Conservation (phyloP, 2,113 vertebrate genomes). For the Callithrix jacchus region DNA sequence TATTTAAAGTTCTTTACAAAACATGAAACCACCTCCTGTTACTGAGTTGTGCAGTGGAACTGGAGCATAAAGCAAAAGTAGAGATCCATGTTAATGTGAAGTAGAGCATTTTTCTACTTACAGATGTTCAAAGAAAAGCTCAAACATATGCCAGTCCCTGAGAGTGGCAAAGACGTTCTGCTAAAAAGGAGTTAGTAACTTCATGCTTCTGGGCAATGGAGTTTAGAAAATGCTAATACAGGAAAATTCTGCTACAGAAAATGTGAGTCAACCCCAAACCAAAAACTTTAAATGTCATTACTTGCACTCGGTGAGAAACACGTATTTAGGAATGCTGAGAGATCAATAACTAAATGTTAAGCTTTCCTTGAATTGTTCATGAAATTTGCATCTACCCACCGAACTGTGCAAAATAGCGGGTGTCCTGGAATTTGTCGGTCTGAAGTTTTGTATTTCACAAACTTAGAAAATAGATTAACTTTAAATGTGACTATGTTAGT, state of each 20-base stretch:
- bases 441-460: background rate
- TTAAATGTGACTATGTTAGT: too few relatives aligned
- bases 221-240: constrained; percentile 56
- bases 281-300: constrained; percentile 65
- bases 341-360: constrained; percentile 66
- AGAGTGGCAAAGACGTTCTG: background rate
- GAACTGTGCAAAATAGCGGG: background rate
- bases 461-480: background rate
- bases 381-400: background rate
- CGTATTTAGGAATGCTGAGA: constrained; percentile 35
- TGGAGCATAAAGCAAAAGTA: background rate
- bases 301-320: constrained; percentile 51
- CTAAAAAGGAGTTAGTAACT: background rate
- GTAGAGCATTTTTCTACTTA: constrained; percentile 60
- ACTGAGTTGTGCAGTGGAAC: constrained; percentile 53
- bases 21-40: constrained; percentile 74
- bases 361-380: background rate
- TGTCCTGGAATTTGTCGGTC: constrained; percentile 3
- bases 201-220: background rate
- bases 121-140: constrained; percentile 15
- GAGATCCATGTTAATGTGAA: background rate
- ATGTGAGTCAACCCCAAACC: constrained; percentile 42
- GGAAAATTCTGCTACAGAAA: background rate
- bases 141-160: rapidly evolving
- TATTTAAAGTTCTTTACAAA: constrained; percentile 74